Base-by-base conservation (phyloP, 2,888 invertebrate species). In the Mythimna lalbum region DNA sequence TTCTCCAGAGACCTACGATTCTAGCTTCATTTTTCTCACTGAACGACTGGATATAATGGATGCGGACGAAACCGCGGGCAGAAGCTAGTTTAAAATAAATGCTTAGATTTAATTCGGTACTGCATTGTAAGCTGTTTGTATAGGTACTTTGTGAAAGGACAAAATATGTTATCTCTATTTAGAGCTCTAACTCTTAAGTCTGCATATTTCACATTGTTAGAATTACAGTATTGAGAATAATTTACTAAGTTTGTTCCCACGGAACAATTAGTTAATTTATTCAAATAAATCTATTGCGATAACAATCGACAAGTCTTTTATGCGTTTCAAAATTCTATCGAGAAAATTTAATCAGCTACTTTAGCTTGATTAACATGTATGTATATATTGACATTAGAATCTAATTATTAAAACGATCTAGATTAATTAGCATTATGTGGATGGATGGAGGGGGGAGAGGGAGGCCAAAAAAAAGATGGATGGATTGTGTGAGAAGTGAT, bases 141-240 rank as follows among this genome's bases (percentile, higher is more conserved):
- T 19, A 31, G 9, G 19, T 55, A 12, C 9, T 9, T 59, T 19
- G 23, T 52, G 23, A 52, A 71, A 71, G 50, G n/a, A 12, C 27
- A 17, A 3, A 27, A 27, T 27, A 27, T 12, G 1, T 49, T 31
- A 17, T 36, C 27, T 14, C 27, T 53, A 47, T 23, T 12, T 36
- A 55, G 63, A 47, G 14, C 50, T 59, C 19, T 61, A 9, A 50
- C 31, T 9, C 27, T 36, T 12, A 21, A 23, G 33, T 14, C 27
- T 10, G 27, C n/a, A 63, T 77, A 43, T 49, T 14, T 10, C 43
- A 31, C 50, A 69, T 69, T 69, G 69, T 73, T 73, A 60, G 63
- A 64, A 66, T 12, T 50, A 62, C 10, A 78, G 82, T 57, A 66
- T 66, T 82, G 82, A 64, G 79, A 73, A 81, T 66, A 57, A 66